Percentiles rank a stretch among this genome's conserved stretches.
These are phyloP conservation scores for Ischnura elegans DNA, from an alignment of 2,888 invertebrate genomes.

Conservation along the genomic window DNA sequence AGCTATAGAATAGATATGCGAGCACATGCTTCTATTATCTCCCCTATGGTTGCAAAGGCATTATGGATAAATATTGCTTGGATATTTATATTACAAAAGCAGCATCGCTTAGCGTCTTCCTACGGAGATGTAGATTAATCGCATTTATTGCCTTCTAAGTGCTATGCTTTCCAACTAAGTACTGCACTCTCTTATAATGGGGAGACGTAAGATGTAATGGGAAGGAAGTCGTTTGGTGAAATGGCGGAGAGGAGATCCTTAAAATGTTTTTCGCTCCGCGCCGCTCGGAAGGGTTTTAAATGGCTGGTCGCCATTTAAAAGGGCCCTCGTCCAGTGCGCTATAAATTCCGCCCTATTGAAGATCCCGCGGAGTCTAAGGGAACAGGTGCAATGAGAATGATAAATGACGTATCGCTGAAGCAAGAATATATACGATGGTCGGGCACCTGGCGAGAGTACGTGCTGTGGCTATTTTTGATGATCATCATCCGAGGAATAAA, in stretches of 20 bases:
- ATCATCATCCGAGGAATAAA: background rate
- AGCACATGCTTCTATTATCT: too few species aligned
- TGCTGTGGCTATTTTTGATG: background rate
- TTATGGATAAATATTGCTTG: too few species aligned
- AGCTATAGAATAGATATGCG: too few species aligned
- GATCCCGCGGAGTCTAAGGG: background rate
- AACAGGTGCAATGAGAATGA: background rate
- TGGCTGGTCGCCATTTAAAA: background rate
- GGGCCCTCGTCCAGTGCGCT: background rate
- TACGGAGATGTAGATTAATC: too few species aligned
- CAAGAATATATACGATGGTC: background rate
- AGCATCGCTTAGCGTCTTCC: too few species aligned
- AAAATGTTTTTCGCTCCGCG: background rate
- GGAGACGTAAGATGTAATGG: background rate
- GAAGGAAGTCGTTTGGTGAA: background rate
- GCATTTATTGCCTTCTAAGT: too few species aligned
- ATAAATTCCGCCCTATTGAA: conserved; percentile 8
- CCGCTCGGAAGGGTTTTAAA: background rate
- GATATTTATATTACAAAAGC: too few species aligned
- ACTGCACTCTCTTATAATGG: too few species aligned
- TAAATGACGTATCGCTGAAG: background rate
- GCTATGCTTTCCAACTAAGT: too few species aligned
- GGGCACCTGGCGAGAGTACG: background rate
- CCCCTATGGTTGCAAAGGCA: too few species aligned
- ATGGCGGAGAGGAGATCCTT: background rate